Base-by-base conservation (phyloP, 2,113 vertebrate species). In the Peromyscus californicus region DNA sequence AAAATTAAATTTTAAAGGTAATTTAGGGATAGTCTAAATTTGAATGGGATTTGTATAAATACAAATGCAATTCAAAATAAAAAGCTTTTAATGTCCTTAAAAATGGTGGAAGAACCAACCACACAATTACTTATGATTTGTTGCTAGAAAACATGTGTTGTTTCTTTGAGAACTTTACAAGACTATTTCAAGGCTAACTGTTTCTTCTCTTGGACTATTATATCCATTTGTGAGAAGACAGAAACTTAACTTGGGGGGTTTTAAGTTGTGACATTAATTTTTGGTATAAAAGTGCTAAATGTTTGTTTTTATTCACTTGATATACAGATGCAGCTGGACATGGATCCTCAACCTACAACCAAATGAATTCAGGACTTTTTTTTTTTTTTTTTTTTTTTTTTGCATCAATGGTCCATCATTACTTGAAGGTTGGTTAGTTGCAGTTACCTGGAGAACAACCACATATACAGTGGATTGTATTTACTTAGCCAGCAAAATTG, bases 211-310 rank as follows among this genome's bases (percentile, higher is more conserved):
- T 84, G 21, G 48, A 24, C 29, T 7, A 3, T 1, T 21, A 13
- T 0, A 59, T 29, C 36, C 63, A 0, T 79, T 21, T 94, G 75
- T 67, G 76, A 54, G 36, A 22, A 74, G 19, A 48, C n/a, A 70
- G 39, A 24, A 78, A 1, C 2, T 11, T 63, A 22, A 39, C 16
- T 78, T 1, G 51, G 17, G 8, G 1, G 0, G 5, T 1, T 63
- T 21, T 36, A 89, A 89, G 70, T 22, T 93, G 7, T 3, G 80
- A 89, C 89, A 74, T 19, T 91, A 57, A 12, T 3, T 70, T 26
- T 87, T 92, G 1, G 22, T 31, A 75, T 48, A 70, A 79, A 95
- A 15, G 13, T 69, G n/a, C 1, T 86, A 33, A 83, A 51, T 4
- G 24, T 21, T 83, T 88, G 16, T 29, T 57, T 82, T 89, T 31